Conservation (phyloP, 2,113 vertebrate species). For the Phoenicopterus ruber region DNA sequence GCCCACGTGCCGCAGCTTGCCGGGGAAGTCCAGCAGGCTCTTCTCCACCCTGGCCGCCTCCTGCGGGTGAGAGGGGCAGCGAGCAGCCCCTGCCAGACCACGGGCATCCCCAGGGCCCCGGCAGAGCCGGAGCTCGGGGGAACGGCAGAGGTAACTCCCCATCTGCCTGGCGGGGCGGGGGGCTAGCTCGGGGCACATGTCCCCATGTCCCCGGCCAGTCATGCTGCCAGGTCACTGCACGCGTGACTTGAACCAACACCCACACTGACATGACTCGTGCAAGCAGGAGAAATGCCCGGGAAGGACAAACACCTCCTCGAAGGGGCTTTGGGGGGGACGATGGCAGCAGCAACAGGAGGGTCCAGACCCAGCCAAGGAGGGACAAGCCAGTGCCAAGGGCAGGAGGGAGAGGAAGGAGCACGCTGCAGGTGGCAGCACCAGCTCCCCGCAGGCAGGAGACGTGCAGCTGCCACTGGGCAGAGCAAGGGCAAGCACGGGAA, state of each 20-base stretch:
- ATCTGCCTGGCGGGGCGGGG: neutral
- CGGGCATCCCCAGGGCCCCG: too few species aligned
- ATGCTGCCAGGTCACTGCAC: neutral
- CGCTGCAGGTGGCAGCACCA: neutral
- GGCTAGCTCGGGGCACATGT: neutral
- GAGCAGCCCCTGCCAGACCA: accelerated
- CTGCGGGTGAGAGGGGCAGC: neutral
- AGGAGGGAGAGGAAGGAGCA: neutral
- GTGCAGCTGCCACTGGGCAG: neutral
- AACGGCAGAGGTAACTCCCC: neutral
- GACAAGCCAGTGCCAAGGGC: neutral
- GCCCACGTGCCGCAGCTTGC: neutral
- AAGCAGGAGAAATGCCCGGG: neutral
- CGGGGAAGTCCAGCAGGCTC: neutral
- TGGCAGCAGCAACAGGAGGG: neutral
- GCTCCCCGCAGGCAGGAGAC: neutral
- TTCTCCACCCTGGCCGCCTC: neutral
- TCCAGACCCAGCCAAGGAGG: neutral
- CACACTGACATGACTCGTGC: too few species aligned
- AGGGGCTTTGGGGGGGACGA: neutral
- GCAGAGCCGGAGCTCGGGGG: neutral
- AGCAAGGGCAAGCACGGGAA: neutral
- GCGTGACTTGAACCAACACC: neutral
- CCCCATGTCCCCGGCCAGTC: neutral
- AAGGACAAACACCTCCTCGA: neutral